Percentiles rank a stretch among this genome's conserved stretches.
Conservation (phyloP, 2,888 invertebrate species). For the Eristalinus aeneus region DNA sequence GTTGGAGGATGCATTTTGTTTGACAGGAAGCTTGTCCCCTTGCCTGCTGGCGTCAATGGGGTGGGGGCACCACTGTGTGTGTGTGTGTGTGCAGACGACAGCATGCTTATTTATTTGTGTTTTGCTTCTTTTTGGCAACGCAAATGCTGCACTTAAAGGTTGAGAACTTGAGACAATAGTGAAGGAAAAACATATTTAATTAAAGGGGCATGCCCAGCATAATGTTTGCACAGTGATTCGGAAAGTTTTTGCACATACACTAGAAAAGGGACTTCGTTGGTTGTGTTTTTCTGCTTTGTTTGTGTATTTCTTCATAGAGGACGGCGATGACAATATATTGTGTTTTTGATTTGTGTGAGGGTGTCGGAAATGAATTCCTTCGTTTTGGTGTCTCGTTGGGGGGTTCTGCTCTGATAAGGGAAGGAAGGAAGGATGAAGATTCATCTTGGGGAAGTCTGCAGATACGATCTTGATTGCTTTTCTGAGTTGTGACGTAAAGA, state of each 20-base stretch:
- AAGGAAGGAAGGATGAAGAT: not conserved
- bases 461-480: not conserved
- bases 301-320: not conserved
- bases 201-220: constrained; percentile 28
- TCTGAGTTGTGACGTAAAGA: not conserved
- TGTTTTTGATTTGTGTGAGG: not conserved
- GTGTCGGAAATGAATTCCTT: not conserved
- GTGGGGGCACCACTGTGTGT: not conserved
- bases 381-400: not conserved
- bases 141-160: constrained; percentile 27
- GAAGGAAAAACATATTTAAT: constrained; percentile 40
- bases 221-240: not conserved
- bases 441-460: not conserved
- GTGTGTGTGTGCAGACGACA: constrained; percentile 4
- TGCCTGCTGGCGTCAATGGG: constrained; percentile 16
- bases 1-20: constrained; percentile 38
- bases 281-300: not conserved
- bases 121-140: not conserved
- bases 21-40: constrained; percentile 42
- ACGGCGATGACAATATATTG: not conserved
- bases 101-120: not conserved
- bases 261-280: not conserved
- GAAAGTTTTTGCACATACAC: not conserved
- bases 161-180: constrained; percentile 29
- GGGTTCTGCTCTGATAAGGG: not conserved